Percentiles rank a stretch among this genome's conserved stretches.
phyloP scores from a whole-genome alignment of 2,113 vertebrate species.

The Microcebus griseorufus region DNA sequence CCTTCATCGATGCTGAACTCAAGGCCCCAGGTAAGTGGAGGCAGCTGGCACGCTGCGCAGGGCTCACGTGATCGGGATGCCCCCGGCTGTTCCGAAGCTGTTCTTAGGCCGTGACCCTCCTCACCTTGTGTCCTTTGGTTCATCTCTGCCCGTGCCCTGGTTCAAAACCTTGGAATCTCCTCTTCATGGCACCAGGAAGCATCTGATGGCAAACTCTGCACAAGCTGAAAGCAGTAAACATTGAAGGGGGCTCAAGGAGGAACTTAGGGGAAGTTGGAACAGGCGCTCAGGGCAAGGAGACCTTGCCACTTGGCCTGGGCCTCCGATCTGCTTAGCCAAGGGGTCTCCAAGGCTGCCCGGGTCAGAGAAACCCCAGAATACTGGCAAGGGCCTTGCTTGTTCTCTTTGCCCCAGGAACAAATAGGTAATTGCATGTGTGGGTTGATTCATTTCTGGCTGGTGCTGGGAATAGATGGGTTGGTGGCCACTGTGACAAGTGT shows the following conservation, averaged over 20 bases:
- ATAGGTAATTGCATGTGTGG: neutral
- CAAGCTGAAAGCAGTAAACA: neutral
- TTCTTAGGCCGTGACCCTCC: neutral
- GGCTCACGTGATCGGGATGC: neutral
- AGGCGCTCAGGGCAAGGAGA: neutral
- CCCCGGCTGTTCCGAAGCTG: neutral
- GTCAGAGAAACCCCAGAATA: neutral
- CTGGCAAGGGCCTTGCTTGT: neutral
- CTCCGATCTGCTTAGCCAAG: neutral
- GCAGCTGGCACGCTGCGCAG: rapidly evolving
- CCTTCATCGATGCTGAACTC: conserved; percentile 92
- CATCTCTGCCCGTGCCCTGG: neutral
- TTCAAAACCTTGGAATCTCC: neutral
- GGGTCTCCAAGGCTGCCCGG: neutral
- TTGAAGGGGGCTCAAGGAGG: neutral
- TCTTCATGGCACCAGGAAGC: neutral
- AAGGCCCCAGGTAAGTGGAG: conserved; percentile 90
- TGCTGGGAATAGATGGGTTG: neutral
- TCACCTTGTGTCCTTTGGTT: neutral
- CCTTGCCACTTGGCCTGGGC: neutral
- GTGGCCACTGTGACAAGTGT: too few species aligned
- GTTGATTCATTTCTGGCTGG: neutral
- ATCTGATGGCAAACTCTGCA: neutral
- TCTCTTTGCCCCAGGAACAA: neutral
- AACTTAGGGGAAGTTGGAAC: neutral